phyloP scores from a whole-genome alignment of 2,888 invertebrate genomes.

The Beris morrisii region DNA sequence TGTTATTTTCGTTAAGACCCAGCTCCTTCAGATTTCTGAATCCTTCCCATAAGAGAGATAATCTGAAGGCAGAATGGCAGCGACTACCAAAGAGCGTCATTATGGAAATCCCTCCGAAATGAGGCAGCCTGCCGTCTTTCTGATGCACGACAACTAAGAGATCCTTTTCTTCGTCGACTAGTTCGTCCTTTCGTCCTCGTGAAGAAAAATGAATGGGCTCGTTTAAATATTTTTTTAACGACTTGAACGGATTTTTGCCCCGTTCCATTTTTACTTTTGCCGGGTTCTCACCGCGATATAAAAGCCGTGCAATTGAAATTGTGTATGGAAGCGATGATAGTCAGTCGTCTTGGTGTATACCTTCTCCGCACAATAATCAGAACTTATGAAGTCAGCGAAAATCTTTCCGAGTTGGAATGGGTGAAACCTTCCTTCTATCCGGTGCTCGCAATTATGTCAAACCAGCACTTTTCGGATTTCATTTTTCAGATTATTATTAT shows the following conservation, averaged over 20 bases:
- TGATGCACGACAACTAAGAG: too few species aligned
- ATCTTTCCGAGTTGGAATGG: background rate
- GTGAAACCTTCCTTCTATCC: constrained; percentile 8
- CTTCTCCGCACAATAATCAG: constrained; percentile 18
- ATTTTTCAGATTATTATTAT: constrained; percentile 28
- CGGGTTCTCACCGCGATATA: background rate
- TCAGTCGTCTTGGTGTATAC: background rate
- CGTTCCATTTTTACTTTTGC: background rate
- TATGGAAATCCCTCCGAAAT: too few species aligned
- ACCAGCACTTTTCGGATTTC: constrained; percentile 32
- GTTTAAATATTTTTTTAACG: too few species aligned
- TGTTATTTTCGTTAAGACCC: too few species aligned
- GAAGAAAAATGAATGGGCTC: too few species aligned
- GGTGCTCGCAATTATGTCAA: constrained; percentile 17
- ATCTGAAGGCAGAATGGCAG: too few species aligned
- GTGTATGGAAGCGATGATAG: constrained; percentile 5
- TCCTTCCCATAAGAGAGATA: too few species aligned
- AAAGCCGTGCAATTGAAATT: background rate
- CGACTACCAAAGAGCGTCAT: too few species aligned
- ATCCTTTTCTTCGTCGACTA: too few species aligned
- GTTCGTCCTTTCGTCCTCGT: too few species aligned
- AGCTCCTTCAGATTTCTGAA: too few species aligned
- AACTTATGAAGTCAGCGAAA: constrained; percentile 27
- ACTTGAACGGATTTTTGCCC: background rate
- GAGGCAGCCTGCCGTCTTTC: too few species aligned